These are phyloP conservation scores for Bos indicus DNA, from an alignment of 2,113 vertebrate species.

Conservation along the genomic window DNA sequence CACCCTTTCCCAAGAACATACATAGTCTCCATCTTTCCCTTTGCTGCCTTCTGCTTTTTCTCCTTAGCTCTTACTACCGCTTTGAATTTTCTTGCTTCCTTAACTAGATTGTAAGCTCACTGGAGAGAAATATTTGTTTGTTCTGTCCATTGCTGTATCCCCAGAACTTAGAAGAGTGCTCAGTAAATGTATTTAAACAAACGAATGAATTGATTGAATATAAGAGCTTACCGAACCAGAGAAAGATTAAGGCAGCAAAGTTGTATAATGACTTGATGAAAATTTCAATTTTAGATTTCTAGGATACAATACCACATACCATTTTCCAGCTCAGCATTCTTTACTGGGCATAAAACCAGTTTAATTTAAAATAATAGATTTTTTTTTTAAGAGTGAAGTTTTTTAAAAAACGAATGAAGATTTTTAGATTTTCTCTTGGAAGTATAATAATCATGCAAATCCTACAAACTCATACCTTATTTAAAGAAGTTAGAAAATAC, in stretches of 20 bases:
- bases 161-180: neutral
- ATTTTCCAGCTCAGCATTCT: neutral
- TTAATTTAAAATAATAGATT: slow-evolving; percentile 9
- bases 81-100: neutral
- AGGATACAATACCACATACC: neutral
- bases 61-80: neutral
- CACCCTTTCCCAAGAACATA: neutral
- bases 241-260: neutral
- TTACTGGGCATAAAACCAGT: neutral
- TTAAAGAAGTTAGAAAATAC: slow-evolving; percentile 22
- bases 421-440: neutral
- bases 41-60: neutral
- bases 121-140: neutral
- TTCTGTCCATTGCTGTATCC: neutral
- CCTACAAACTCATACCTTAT: neutral
- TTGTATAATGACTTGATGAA: neutral
- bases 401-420: neutral
- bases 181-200: neutral
- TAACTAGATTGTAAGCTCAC: neutral
- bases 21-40: neutral
- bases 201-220: neutral
- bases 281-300: neutral
- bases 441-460: neutral
- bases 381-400: neutral
- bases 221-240: neutral